Conservation (phyloP, 2,113 vertebrate species). For the Dendropsophus ebraccatus region DNA sequence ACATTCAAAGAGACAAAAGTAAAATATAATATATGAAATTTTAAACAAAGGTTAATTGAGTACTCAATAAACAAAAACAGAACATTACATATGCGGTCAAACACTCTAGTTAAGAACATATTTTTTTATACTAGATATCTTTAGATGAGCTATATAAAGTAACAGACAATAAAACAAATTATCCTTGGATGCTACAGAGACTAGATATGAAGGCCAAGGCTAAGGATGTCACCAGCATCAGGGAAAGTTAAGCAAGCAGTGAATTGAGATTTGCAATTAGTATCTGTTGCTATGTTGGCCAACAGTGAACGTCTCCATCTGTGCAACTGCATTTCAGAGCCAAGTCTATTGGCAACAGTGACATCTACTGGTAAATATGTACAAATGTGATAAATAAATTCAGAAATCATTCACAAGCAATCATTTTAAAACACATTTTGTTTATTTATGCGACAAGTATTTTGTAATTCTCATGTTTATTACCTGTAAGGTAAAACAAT, state of each 20-base stretch:
- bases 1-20: neutral
- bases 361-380: slow-evolving; percentile 44
- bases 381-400: neutral
- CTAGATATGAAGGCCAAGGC: slow-evolving; percentile 48
- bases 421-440: neutral
- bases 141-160: slow-evolving; percentile 26
- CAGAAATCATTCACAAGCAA: neutral
- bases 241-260: slow-evolving; percentile 53
- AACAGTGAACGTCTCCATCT: slow-evolving; percentile 54
- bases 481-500: too few species aligned
- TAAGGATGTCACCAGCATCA: slow-evolving; percentile 47
- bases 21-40: neutral
- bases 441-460: neutral
- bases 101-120: slow-evolving; percentile 24
- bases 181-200: slow-evolving; percentile 48
- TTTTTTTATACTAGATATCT: slow-evolving; percentile 37
- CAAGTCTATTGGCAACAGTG: slow-evolving; percentile 45
- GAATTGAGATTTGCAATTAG: slow-evolving; percentile 54
- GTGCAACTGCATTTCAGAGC: neutral
- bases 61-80: slow-evolving; percentile 24
- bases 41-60: slow-evolving; percentile 35
- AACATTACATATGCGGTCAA: slow-evolving; percentile 11
- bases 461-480: neutral
- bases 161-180: slow-evolving; percentile 46
- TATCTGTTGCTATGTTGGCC: slow-evolving; percentile 54